Evolutionary conservation across 2,888 invertebrate species (phyloP).

Genomic region (Saturnia japonica): DNA sequence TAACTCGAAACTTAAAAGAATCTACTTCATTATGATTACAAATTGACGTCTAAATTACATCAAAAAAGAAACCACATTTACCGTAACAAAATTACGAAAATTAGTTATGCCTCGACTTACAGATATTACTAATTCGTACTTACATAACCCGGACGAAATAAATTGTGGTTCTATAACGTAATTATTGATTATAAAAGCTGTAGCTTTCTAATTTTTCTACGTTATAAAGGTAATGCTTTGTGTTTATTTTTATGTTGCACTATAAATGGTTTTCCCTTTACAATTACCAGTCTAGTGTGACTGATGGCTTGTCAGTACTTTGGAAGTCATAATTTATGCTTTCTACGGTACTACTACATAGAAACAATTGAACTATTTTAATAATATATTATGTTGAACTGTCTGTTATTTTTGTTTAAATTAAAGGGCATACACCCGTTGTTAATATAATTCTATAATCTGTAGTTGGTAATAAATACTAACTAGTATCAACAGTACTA

Average conservation of each 20-base stretch:
- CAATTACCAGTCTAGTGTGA: conserved; percentile 45
- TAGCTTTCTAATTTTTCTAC: conserved; percentile 37
- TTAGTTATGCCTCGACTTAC: conserved; percentile 29
- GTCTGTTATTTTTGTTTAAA: background rate
- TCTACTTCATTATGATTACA: conserved; percentile 1
- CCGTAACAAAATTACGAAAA: conserved; percentile 13
- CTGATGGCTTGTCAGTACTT: conserved; percentile 31
- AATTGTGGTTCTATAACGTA: conserved; percentile 28
- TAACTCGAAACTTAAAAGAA: background rate
- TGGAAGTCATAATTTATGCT: conserved; percentile 47
- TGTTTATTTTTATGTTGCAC: conserved; percentile 37
- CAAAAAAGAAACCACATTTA: conserved; percentile 10
- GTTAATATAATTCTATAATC: no score
- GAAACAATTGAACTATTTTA: conserved; percentile 3
- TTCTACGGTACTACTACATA: background rate
- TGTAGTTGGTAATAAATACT: no score
- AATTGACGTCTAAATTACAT: background rate
- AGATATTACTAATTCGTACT: conserved; percentile 49
- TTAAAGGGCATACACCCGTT: background rate
- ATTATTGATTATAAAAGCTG: conserved; percentile 31
- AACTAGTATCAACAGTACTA: no score
- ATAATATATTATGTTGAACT: background rate
- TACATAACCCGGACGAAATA: conserved; percentile 38
- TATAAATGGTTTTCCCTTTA: conserved; percentile 52
- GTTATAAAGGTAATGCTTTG: conserved; percentile 21